These are phyloP conservation scores for Periparus ater DNA, from an alignment of 2,797 vertebrate genomes.

Conservation along the genomic window DNA sequence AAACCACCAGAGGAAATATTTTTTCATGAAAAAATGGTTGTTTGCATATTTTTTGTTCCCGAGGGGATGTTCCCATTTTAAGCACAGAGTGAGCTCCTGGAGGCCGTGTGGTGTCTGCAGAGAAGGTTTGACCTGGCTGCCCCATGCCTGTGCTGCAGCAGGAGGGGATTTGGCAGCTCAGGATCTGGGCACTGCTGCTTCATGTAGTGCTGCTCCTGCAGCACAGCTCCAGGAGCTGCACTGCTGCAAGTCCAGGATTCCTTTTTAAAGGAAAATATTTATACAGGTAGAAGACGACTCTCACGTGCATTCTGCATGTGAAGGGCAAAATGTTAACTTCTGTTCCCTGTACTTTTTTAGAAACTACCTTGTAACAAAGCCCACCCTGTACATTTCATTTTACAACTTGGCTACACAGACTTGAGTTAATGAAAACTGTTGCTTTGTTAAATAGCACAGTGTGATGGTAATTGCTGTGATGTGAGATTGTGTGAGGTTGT, in stretches of 20 bases:
- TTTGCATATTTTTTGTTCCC: neutral
- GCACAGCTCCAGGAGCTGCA: neutral
- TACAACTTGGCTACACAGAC: neutral
- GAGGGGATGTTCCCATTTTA: neutral
- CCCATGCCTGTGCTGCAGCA: fast-evolving
- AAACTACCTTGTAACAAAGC: neutral
- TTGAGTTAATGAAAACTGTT: neutral
- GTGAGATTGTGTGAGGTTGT: neutral
- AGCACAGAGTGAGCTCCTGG: neutral
- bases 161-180: neutral
- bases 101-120: neutral
- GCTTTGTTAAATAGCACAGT: neutral
- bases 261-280: neutral
- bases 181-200: neutral
- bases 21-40: neutral
- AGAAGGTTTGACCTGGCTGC: neutral
- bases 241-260: neutral
- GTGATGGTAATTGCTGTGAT: neutral
- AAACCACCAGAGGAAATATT: neutral
- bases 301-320: neutral
- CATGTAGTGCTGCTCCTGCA: neutral
- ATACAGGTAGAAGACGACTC: neutral
- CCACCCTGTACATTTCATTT: neutral
- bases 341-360: neutral
- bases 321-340: neutral